Base-by-base conservation (phyloP, 2,113 vertebrate genomes). In the Hippocampus comes region DNA sequence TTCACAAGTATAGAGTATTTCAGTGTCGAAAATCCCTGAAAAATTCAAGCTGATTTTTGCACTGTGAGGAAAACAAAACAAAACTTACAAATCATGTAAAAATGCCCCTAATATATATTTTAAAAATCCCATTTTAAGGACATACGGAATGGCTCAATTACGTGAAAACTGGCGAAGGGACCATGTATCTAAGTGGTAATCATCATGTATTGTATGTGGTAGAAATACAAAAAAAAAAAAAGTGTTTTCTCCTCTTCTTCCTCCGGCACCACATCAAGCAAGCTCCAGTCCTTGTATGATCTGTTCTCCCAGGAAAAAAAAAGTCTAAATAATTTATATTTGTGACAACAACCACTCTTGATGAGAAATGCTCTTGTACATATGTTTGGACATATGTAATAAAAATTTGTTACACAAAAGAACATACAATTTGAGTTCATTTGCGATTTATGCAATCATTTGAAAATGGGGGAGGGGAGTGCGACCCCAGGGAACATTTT, bases 341-440 rank as follows among this genome's bases (percentile, higher is more conserved):
- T 97, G 94, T 96, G 94, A 94, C 91, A 93, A 94, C n/a, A 92
- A 93, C 93, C 94, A 96, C 95, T 95, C 93, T 95, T 93, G 87
- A 93, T 92, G 94, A 94, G 91, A 94, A 94, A 94, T 94, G 93
- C 93, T 92, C 92, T 61, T 98, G 96, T 98, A 97, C 93, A 98
- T 98, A 96, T 94, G 92, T 98, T 97, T 96, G 96, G 78, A 90
- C 86, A 95, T 96, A 97, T 96, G 95, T 97, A 98, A 96, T 96
- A 97, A 96, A 38, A 97, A 94, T 97, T 97, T 98, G 94, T 95
- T 97, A 98, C 95, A 92, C 95, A 94, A 94, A 92, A 56, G 49
- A 8, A 21, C 18, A 20, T 21, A 9, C 8, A 56, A 9, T 56
- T 56, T 23, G 9, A 23, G 21, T 56, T 3, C 21, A 11, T 18